Evolutionary conservation across 1,140 invertebrate genomes (phyloP), one percentile per base, ranked within the genome.

Genomic region (Acromyrmex charruanus): DNA sequence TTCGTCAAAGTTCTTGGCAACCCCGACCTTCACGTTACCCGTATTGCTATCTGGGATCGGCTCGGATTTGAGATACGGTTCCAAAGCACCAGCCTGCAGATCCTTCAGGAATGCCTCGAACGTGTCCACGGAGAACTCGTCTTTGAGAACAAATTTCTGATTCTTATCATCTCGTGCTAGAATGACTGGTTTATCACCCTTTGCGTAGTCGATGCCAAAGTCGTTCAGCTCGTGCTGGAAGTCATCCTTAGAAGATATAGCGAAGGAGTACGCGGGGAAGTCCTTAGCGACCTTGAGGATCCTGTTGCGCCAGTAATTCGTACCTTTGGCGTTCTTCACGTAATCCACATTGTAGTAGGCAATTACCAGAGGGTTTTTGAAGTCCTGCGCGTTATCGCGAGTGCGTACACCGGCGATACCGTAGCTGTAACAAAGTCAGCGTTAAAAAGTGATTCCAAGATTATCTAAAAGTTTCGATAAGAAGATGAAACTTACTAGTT

Each of bases 301-400:
- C 89, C 99, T 97, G 96, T 99, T 99, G 92, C 99, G 97, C 99
- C 99, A 99, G 96, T 99, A 99, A 95, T 99, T 99, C n/a, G 99
- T 99, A 59, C 99, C 98, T 95, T 99, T 99, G 12, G 97, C 96
- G 95, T 99, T 99, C 95, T 99, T 99, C 0, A 97, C 96, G 93
- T 99, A 99, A 95, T 99, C 99, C 9, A 99, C 99, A 94, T 96
- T 96, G 94, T 98, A 99, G 94, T 99, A 99, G 35, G 98, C 99
- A 85, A 99, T 97, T 55, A 99, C 96, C 71, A 99, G 93, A 3
- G 99, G 99, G 92, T 97, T 97, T 91, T 97, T 97, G 96, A 99
- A 99, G 87, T 99, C 98, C 16, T 96, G 96, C 3, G 96, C 94
- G 93, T 99, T 99, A 82, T 98, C 98, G 90, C 97, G 96, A 44